A percentile compares a stretch with the other conserved stretches of the same genome.
These are phyloP conservation scores for Drosophila stalkeri DNA, from an alignment of 2,888 invertebrate species.

Conservation along the genomic window DNA sequence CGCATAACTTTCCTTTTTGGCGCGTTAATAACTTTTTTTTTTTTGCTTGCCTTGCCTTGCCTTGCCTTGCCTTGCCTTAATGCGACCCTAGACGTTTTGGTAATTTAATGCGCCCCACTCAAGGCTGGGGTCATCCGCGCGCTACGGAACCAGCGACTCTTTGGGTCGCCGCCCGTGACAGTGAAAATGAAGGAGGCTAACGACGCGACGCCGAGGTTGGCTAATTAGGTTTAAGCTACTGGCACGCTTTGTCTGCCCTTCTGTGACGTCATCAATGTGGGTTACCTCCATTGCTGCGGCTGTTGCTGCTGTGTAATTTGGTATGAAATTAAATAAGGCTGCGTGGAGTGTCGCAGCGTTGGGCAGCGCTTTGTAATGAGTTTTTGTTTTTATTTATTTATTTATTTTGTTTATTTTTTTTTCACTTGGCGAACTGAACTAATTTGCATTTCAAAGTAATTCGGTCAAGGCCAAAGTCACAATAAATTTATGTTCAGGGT, in stretches of 20 bases:
- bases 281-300: slow-evolving; percentile 21
- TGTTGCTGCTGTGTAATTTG: slow-evolving; percentile 63
- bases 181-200: slow-evolving; percentile 73
- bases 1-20: slow-evolving; percentile 30
- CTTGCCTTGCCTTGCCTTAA: slow-evolving; percentile 8
- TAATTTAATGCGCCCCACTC: slow-evolving; percentile 55
- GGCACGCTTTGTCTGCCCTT: slow-evolving; percentile 44
- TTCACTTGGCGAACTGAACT: slow-evolving; percentile 52
- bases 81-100: slow-evolving; percentile 42
- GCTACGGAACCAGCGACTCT: slow-evolving; percentile 37
- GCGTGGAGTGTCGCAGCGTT: slow-evolving; percentile 39
- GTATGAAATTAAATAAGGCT: slow-evolving; percentile 76
- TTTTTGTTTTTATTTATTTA: slow-evolving; percentile 57
- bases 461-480: slow-evolving; percentile 76
- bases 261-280: slow-evolving; percentile 67
- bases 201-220: slow-evolving; percentile 45
- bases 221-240: slow-evolving; percentile 82
- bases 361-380: slow-evolving; percentile 56
- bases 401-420: no score
- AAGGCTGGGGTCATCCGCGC: slow-evolving; percentile 38
- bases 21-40: slow-evolving; percentile 66
- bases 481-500: slow-evolving; percentile 61
- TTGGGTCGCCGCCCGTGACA: slow-evolving; percentile 58
- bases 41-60: no score
- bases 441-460: slow-evolving; percentile 70